Conservation (phyloP, 2,797 vertebrate genomes). For the Takifugu rubripes region DNA sequence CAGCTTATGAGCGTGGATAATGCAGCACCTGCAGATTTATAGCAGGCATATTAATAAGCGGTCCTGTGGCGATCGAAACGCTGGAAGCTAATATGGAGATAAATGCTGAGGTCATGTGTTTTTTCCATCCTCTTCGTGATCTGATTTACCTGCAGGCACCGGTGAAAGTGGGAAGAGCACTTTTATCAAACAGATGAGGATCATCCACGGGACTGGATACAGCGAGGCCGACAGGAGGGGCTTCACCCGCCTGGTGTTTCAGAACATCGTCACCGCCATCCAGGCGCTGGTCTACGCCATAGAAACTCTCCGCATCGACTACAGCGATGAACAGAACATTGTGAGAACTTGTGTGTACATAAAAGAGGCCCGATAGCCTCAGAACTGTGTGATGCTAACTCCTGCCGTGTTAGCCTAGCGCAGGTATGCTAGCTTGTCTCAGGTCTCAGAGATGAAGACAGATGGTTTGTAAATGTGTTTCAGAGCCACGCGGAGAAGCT, state of each 20-base stretch:
- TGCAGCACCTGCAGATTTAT: too few relatives aligned
- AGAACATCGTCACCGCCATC: constrained; percentile 84
- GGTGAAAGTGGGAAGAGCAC: constrained; percentile 93
- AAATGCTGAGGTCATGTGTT: too few relatives aligned
- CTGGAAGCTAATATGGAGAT: too few relatives aligned
- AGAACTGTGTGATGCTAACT: too few relatives aligned
- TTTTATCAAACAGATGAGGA: constrained; percentile 95
- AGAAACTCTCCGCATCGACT: constrained; percentile 75
- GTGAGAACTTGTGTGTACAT: constrained; percentile 59
- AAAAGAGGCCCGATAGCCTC: too few relatives aligned
- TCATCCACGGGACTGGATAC: constrained; percentile 87
- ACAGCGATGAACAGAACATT: constrained; percentile 72
- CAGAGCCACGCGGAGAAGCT: constrained; percentile 75
- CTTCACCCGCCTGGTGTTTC: constrained; percentile 81
- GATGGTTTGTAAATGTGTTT: constrained; percentile 17
- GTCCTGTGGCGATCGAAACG: too few relatives aligned
- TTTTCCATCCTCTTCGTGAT: background rate
- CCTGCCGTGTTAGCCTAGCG: too few relatives aligned
- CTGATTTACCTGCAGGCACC: constrained; percentile 72
- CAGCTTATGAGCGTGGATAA: too few relatives aligned
- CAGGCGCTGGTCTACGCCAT: constrained; percentile 81
- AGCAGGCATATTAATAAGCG: too few relatives aligned
- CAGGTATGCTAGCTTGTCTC: too few relatives aligned
- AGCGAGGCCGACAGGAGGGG: constrained; percentile 76
- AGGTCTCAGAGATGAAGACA: background rate